These are phyloP conservation scores for Charaxes varanes DNA, from an alignment of 1,140 invertebrate genomes.

Conservation along the genomic window DNA sequence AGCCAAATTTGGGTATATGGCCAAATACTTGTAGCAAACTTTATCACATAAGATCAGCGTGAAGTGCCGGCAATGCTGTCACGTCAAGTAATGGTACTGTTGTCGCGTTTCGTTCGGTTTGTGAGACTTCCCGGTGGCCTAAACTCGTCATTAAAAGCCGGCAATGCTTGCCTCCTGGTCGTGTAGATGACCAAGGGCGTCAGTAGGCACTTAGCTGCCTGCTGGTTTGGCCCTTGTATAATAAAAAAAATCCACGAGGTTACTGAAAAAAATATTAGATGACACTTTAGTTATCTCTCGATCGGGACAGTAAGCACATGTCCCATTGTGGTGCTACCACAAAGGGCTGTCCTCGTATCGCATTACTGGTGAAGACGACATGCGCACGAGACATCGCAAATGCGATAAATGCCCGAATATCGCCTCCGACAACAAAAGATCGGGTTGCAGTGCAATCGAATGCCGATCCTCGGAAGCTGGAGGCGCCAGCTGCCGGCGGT, in stretches of 20 bases:
- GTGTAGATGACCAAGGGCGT: no score
- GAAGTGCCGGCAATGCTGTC: no score
- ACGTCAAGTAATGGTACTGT: no score
- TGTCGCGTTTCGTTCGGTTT: no score
- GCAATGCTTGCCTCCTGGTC: no score
- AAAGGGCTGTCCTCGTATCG: slow-evolving; percentile 40
- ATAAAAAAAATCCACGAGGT: no score
- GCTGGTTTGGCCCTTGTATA: background rate
- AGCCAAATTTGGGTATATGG: no score
- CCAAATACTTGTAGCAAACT: no score
- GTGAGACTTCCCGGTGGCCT: no score
- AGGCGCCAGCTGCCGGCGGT: slow-evolving; percentile 66
- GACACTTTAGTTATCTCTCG: slow-evolving; percentile 15
- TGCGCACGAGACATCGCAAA: slow-evolving; percentile 57
- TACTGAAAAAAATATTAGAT: no score
- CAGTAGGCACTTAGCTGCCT: background rate
- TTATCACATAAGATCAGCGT: no score
- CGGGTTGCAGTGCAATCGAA: slow-evolving; percentile 51
- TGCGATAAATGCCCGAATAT: slow-evolving; percentile 57
- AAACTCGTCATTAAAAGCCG: no score
- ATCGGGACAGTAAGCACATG: slow-evolving; percentile 30
- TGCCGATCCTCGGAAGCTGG: slow-evolving; percentile 57
- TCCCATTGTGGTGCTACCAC: slow-evolving; percentile 46
- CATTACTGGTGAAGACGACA: slow-evolving; percentile 47
- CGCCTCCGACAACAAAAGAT: slow-evolving; percentile 66